phyloP scores from a whole-genome alignment of 2,797 vertebrate species.

The Acanthurus lineatus region DNA sequence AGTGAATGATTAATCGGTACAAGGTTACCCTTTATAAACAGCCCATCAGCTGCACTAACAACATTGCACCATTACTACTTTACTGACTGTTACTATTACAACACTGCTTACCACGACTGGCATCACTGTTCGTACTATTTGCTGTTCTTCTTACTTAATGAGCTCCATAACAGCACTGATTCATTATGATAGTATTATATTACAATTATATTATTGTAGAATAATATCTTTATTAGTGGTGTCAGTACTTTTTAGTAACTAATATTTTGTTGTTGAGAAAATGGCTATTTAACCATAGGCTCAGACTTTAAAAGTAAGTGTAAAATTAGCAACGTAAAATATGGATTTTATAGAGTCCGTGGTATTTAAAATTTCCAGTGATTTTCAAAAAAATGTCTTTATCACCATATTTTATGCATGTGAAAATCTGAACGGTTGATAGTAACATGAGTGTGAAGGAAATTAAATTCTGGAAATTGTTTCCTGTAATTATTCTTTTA shows the following conservation, averaged over 20 bases:
- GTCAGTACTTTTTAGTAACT: neutral
- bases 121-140: neutral
- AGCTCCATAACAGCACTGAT: neutral
- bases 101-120: neutral
- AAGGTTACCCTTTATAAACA: slow-evolving; percentile 16
- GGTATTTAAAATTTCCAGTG: neutral
- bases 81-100: neutral
- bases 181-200: neutral
- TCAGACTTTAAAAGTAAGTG: neutral
- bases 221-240: no score
- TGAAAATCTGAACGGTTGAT: no score
- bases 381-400: neutral
- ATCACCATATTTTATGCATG: neutral
- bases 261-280: neutral
- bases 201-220: neutral
- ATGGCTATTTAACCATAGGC: neutral
- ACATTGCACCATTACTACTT: neutral
- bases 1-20: slow-evolving; percentile 23
- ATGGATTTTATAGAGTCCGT: neutral
- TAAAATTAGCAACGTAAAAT: neutral
- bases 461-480: neutral
- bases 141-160: neutral
- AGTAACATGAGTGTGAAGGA: neutral
- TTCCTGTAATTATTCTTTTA: neutral
- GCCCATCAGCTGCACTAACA: neutral